Base-by-base conservation (phyloP, 2,888 invertebrate genomes). In the Fragum sueziense region DNA sequence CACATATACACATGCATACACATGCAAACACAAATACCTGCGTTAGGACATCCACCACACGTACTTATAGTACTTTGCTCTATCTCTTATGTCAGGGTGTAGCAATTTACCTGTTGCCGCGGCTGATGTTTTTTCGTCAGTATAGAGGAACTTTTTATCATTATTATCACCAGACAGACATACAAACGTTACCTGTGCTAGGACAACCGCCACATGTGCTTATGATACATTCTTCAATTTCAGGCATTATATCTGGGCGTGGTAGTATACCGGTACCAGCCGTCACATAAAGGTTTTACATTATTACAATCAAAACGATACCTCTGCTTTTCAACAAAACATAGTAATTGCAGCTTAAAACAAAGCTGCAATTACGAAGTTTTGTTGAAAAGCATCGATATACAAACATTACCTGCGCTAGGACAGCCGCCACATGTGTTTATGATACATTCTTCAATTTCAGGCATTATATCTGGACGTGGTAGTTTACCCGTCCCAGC, bases 21-120 rank as follows among this genome's bases (percentile, higher is more conserved):
- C n/a, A n/a, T n/a, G n/a, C n/a, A n/a, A n/a, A n/a, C n/a, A n/a
- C n/a, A n/a, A 22, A 11, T 79, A 88, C 88, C 88, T 59, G 86
- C 76, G 25, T 83, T 85, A 1, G 86, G 82, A 68, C 88, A 88
- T 4, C 87, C 87, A 4, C 88, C 88, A 72, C 88, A 88, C 2
- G 74, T 51, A 22, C 84, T 74, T 6, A 85, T 76, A 22, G 88
- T 54, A 74, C 88, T 88, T 4, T 76, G 67, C 14, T 77, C 69
- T 27, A 87, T 84, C 37, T 86, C 83, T 2, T 17, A 87, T 83
- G 6, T 84, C 86, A 33, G 68, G 62, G 14, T 82, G 71, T 6
- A 85, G 86, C 0, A 86, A 77, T 59, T 79, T 79, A 25, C 84
- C 84, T 14, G 77, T 74, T 1, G 87, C 87, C 1, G 86, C 87